These are phyloP conservation scores for Eupsilia transversa DNA, from an alignment of 2,888 invertebrate species.

Conservation along the genomic window DNA sequence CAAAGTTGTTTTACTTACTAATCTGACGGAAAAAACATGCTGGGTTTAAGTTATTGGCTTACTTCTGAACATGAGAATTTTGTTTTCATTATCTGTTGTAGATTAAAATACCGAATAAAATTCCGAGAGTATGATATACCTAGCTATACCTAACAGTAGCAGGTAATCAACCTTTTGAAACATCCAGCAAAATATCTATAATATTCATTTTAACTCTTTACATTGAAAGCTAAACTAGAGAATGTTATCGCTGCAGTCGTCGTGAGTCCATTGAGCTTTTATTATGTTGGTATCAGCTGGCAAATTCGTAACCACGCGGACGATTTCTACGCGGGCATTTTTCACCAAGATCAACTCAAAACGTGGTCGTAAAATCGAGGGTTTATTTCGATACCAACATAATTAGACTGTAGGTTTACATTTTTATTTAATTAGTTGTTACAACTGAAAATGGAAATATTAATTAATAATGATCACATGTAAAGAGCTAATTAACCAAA, in stretches of 20 bases:
- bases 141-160: constrained; percentile 1
- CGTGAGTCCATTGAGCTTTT: constrained; percentile 26
- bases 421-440: constrained; percentile 30
- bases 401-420: constrained; percentile 14
- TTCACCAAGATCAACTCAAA: not conserved
- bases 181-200: constrained; percentile 47
- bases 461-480: not conserved
- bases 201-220: constrained; percentile 29
- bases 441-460: constrained; percentile 28
- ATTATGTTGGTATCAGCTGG: constrained; percentile 18
- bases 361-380: not conserved
- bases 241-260: constrained; percentile 55
- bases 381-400: constrained; percentile 9
- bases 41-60: not conserved
- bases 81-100: not conserved
- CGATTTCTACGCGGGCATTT: not conserved
- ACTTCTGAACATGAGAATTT: constrained; percentile 17
- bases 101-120: not conserved
- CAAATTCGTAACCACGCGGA: not conserved
- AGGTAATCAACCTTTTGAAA: constrained; percentile 35
- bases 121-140: not conserved
- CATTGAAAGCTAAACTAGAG: constrained; percentile 40
- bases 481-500: not conserved
- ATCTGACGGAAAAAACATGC: not conserved
- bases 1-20: constrained; percentile 16